Percentiles rank a stretch among this genome's conserved stretches.
Evolutionary conservation across 2,888 invertebrate species (phyloP).

Genomic region (Amphipyra tragopoginis): DNA sequence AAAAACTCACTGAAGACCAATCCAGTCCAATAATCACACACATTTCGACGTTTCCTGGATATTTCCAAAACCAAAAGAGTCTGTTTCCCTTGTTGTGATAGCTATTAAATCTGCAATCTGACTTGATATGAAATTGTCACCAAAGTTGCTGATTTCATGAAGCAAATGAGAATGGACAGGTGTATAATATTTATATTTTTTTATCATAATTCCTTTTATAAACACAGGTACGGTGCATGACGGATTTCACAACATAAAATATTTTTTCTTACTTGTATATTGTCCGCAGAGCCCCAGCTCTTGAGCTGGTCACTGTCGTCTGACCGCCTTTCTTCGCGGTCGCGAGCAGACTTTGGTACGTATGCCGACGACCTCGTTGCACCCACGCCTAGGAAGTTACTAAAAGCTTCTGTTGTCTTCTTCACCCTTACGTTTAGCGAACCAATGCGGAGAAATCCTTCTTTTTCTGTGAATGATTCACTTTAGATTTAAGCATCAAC

Average conservation of each 20-base stretch:
- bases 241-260: background rate
- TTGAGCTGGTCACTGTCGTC: constrained; percentile 92
- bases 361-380: constrained; percentile 88
- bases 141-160: too few species aligned
- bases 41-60: too few species aligned
- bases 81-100: too few species aligned
- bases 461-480: constrained; percentile 92
- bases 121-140: too few species aligned
- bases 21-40: too few species aligned
- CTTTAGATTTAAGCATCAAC: constrained; percentile 11
- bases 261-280: constrained; percentile 91
- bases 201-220: too few species aligned
- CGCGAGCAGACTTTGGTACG: constrained; percentile 77
- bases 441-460: constrained; percentile 97
- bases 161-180: too few species aligned
- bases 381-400: constrained; percentile 96
- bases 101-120: too few species aligned
- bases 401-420: constrained; percentile 97
- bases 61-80: too few species aligned
- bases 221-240: background rate
- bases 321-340: constrained; percentile 76
- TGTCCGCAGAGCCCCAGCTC: constrained; percentile 97
- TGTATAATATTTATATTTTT: too few species aligned
- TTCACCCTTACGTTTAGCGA: constrained; percentile 97
- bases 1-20: too few species aligned